phyloP scores from a whole-genome alignment of 1,140 invertebrate species.

The Drosophila jambulina region DNA sequence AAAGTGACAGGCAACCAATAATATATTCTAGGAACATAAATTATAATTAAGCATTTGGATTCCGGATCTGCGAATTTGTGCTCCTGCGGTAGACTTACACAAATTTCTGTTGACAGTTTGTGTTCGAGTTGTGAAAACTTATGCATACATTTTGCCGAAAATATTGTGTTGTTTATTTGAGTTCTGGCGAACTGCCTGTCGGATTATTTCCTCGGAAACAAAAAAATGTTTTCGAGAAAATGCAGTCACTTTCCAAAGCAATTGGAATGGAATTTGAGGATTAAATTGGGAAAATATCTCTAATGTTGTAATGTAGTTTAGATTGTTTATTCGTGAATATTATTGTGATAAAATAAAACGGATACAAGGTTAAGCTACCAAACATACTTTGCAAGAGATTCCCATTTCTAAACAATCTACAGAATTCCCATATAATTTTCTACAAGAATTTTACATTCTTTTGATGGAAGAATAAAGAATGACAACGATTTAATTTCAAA shows the following conservation, averaged over 20 bases:
- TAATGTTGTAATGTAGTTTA: no score
- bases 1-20: slow-evolving; percentile 7
- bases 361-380: neutral
- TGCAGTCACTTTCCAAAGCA: no score
- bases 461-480: neutral
- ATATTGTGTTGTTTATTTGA: slow-evolving; percentile 22
- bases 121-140: slow-evolving; percentile 23
- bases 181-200: slow-evolving; percentile 20
- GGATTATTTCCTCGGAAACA: slow-evolving; percentile 1
- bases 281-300: neutral
- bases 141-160: slow-evolving; percentile 31
- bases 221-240: neutral
- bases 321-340: no score
- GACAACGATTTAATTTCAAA: neutral
- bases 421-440: neutral
- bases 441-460: neutral
- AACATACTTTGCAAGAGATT: no score
- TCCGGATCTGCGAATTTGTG: slow-evolving; percentile 2
- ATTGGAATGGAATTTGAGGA: neutral
- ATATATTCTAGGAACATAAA: slow-evolving; percentile 45
- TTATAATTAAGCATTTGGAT: slow-evolving; percentile 43
- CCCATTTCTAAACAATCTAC: no score
- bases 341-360: neutral
- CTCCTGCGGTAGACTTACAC: slow-evolving; percentile 25
- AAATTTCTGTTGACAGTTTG: slow-evolving; percentile 61